These are phyloP conservation scores for Colinus virginianus DNA, from an alignment of 2,113 vertebrate species.

Conservation along the genomic window DNA sequence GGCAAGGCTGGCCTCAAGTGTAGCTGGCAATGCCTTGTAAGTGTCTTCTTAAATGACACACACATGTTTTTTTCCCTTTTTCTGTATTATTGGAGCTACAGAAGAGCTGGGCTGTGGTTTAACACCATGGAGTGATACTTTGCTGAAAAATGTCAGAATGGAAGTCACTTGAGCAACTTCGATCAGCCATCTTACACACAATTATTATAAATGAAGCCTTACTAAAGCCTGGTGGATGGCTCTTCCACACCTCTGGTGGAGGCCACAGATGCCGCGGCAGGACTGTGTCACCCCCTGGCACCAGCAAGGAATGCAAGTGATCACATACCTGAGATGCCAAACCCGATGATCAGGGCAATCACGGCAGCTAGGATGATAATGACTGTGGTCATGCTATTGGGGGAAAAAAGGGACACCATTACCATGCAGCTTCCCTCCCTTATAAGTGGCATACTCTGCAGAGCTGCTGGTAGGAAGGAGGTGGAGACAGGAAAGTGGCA, in stretches of 20 bases:
- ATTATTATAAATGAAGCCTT: background rate
- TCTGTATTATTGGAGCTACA: background rate
- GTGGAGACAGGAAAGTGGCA: rapidly evolving
- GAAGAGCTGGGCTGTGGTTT: background rate
- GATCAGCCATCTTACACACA: background rate
- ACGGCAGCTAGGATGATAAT: constrained; percentile 15
- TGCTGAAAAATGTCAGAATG: background rate
- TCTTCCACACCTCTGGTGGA: background rate
- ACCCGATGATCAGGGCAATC: constrained; percentile 44
- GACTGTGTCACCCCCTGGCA: background rate
- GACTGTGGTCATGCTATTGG: background rate
- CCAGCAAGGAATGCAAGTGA: background rate
- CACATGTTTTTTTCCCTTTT: background rate
- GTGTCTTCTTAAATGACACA: background rate
- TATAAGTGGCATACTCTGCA: background rate
- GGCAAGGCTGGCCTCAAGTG: background rate
- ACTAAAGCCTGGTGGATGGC: rapidly evolving
- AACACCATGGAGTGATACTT: background rate
- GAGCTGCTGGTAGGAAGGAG: background rate
- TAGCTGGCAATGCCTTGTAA: background rate
- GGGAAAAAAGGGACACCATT: background rate
- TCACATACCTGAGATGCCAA: constrained; percentile 59
- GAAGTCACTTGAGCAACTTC: background rate
- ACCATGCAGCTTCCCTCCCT: rapidly evolving
- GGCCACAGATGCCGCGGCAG: background rate